Percentiles rank a stretch among this genome's conserved stretches.
phyloP scores from a whole-genome alignment of 1,140 invertebrate species.

The Hycleus cichorii region DNA sequence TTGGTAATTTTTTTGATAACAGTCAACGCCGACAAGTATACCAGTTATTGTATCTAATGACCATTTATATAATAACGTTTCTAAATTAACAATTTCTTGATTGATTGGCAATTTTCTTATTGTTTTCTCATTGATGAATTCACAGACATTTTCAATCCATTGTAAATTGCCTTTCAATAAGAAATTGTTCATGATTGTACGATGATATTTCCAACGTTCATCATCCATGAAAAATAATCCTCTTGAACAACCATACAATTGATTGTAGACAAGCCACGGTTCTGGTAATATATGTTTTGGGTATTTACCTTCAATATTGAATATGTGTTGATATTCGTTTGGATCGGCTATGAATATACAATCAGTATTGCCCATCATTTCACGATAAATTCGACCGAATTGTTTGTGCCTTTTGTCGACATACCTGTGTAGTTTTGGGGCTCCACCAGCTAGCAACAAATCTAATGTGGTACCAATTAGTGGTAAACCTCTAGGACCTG shows the following conservation, averaged over 20 bases:
- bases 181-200: conserved; percentile 65
- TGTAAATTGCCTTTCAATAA: conserved; percentile 50
- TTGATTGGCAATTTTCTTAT: conserved; percentile 13
- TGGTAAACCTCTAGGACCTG: conserved; percentile 45
- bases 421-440: conserved; percentile 59
- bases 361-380: conserved; percentile 57
- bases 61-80: conserved; percentile 64
- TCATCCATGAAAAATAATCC: conserved; percentile 86
- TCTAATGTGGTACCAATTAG: conserved; percentile 49
- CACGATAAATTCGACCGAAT: conserved; percentile 67
- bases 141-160: conserved; percentile 46
- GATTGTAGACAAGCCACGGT: conserved; percentile 73
- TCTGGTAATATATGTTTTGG: conserved; percentile 74
- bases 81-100: conserved; percentile 43
- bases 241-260: conserved; percentile 58
- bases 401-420: conserved; percentile 62
- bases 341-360: conserved; percentile 66
- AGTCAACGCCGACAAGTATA: conserved; percentile 56
- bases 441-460: conserved; percentile 46
- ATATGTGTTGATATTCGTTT: conserved; percentile 47
- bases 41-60: conserved; percentile 66
- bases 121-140: conserved; percentile 42
- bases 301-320: conserved; percentile 44
- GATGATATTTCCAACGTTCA: conserved; percentile 62
- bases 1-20: conserved; percentile 34